Evolutionary conservation across 1,140 invertebrate genomes (phyloP), one percentile per base, ranked within the genome.

Genomic region (Drosophila quadrilineata): DNA sequence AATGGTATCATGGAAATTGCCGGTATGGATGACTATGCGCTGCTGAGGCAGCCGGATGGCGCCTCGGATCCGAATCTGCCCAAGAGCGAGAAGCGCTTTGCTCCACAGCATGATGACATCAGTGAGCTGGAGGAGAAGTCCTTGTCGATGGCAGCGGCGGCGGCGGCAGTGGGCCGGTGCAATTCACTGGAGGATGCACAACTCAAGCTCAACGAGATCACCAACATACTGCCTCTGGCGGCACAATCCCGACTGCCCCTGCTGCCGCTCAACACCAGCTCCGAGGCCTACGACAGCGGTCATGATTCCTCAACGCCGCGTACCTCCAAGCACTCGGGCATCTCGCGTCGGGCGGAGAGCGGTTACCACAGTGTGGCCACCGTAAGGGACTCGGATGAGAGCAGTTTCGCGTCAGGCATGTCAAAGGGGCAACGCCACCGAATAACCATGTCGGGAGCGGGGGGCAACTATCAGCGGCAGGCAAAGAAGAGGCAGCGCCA

Each of bases 31-130:
- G 88, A 89, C 43, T 90, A 90, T 54, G 94, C 95, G 2, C 94
- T 93, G 56, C 89, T 96, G 8, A 92, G 95, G 73, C 95, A 97
- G 90, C 96, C 96, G 1, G 96, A 98, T 82, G 96, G 96, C 29
- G 95, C 96, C 19, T 98, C 96, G 3, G 96, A 97, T 92, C 95
- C 96, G 6, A 96, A 96, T 91, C 91, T 97, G 71, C 93, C 94
- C 93, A 90, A 94, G 94, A 90, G 90, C 90, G 57, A 92, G 92
- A 85, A 91, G 36, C 56, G 79, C 6, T 87, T 88, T 29, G 71
- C 75, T 0, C 60, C 82, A 0, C 74, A 87, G 43, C 80, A 89
- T 31, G 74, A 85, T 17, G 76, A 89, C 9, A 89, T 89, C 5
- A 64, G 65, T 16, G 87, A 89, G 48, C 45, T 88, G 36, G 90